Evolutionary conservation across 2,888 invertebrate genomes (phyloP), one percentile per base, ranked within the genome.

Genomic region (Torymus auratus): DNA sequence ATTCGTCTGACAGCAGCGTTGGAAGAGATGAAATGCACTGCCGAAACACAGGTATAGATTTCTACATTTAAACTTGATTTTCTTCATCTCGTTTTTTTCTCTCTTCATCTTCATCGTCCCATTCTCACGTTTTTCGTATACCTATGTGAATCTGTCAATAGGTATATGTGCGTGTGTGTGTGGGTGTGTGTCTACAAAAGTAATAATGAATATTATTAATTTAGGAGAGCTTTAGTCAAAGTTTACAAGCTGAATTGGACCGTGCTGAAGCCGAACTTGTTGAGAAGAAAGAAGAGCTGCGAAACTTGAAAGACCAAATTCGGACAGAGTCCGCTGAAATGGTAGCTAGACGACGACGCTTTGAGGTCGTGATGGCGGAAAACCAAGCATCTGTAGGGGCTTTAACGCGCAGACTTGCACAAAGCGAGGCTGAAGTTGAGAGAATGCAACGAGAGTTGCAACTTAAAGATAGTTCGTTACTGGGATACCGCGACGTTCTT

Each of bases 141-240:
- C n/a, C n/a, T n/a, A n/a, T n/a, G n/a, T n/a, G n/a, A n/a, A n/a
- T n/a, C n/a, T n/a, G n/a, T n/a, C n/a, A n/a, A n/a, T n/a, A n/a
- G n/a, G n/a, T n/a, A n/a, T n/a, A n/a, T n/a, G n/a, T n/a, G 5
- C 4, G 3, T 28, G 28, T 0, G 28, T 41, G 41, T 7, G 41
- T 41, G 7, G 1, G 41, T 0, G 7, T 28, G 7, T 20, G 55
- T 23, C 64, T 28, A 41, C 65, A 0, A 70, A 62, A 14, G 65
- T 61, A 53, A 62, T 73, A 7, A 60, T 17, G 11, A 71, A 61
- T 20, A 71, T 20, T 60, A 61, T 17, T 15, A 7, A 64, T 80
- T 55, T 80, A 89, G 90, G 90, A 89, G 72, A 90, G 89, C 81
- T 90, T 90, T 67, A 88, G 89, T 78, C 89, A 90, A 78, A 90